A percentile compares a stretch with the other conserved stretches of the same genome.
phyloP scores from a whole-genome alignment of 2,113 vertebrate species.

The Chrysemys picta region DNA sequence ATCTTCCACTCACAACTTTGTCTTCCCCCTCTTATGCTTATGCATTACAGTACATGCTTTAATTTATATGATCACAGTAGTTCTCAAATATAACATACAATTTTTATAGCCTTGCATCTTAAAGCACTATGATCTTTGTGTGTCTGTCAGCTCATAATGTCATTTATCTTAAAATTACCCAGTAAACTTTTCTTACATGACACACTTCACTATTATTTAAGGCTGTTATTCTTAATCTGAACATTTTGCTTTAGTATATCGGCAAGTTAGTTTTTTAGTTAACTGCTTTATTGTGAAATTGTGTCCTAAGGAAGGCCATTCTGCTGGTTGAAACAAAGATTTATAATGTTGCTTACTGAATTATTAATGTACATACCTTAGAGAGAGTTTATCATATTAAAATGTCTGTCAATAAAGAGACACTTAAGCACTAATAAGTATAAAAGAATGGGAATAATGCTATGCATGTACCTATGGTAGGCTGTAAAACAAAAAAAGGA shows the following conservation, averaged over 20 bases:
- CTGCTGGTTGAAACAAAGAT: neutral
- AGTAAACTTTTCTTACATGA: neutral
- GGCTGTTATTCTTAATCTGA: no score
- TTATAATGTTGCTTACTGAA: neutral
- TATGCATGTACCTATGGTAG: no score
- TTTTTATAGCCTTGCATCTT: neutral
- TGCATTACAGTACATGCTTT: neutral
- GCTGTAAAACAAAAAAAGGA: neutral
- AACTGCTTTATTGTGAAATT: neutral
- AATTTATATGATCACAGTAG: neutral
- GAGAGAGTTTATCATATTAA: neutral
- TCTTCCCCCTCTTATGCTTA: no score
- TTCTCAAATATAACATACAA: neutral
- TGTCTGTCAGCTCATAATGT: neutral
- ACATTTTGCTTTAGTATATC: neutral
- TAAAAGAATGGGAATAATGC: neutral
- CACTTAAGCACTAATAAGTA: fast-evolving
- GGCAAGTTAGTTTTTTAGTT: neutral
- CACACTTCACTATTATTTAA: neutral
- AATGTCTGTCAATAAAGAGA: neutral
- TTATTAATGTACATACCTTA: neutral
- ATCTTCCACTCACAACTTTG: neutral
- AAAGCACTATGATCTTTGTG: neutral
- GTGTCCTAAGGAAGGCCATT: neutral
- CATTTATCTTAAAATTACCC: neutral